Evolutionary conservation across 2,113 vertebrate genomes (phyloP), one percentile per base, ranked within the genome.

Genomic region (Syngnathus typhle): DNA sequence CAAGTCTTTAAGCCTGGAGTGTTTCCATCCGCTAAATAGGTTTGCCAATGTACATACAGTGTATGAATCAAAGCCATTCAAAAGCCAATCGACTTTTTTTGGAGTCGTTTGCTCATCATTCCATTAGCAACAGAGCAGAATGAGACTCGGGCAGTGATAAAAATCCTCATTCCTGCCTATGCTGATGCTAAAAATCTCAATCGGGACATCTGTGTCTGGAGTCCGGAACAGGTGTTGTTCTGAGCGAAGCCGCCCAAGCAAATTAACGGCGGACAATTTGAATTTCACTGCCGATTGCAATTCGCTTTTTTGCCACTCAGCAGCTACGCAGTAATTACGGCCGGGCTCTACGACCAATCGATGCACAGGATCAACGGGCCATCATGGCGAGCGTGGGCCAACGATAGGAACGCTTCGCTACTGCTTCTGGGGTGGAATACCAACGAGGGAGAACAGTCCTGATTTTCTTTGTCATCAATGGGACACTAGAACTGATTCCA

Each of bases 101-200:
- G 27, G 9, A 1, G 2, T 43, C 19, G 63, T 68, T 68, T 52
- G 49, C 49, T 52, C 19, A 21, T 69, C 52, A 19, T 60, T 9
- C 2, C 16, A 60, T 60, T 60, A 38, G 58, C 36, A 37, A 39
- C 58, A n/a, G 32, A 38, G 16, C 16, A 19, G 85, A 76, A 81
- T 70, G 75, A 68, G 55, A 73, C 43, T 68, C 69, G 79, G 80
- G 76, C 60, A 47, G 67, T 79, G 79, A 84, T 83, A 84, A 86
- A 41, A 89, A 67, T 80, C 74, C 70, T 80, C 78, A 18, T 66
- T 85, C 73, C 73, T 67, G 78, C 82, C 79, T 76, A 82, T 80
- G 85, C 74, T 56, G 77, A 63, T 76, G 87, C 76, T 87, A 52
- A 87, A 87, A 89, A 88, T 81, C 81, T 88, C 78, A 82, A 89